A percentile compares a stretch with the other conserved stretches of the same genome.
These are phyloP conservation scores for Diorhabda sublineata DNA, from an alignment of 1,140 invertebrate species.

Conservation along the genomic window DNA sequence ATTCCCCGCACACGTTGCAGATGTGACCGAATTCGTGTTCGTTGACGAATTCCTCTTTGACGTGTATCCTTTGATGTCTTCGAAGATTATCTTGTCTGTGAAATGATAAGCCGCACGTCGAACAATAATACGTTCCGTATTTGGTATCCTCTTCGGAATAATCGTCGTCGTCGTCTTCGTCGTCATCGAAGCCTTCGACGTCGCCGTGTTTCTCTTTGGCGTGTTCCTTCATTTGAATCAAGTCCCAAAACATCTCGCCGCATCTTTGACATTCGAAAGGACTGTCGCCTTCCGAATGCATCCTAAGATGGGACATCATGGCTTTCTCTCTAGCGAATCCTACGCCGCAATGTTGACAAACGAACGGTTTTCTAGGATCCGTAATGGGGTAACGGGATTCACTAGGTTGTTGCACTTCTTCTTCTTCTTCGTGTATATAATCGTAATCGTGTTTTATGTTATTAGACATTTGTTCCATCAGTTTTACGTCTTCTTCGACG, in stretches of 20 bases:
- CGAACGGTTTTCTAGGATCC: constrained; percentile 71
- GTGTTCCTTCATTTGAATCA: constrained; percentile 62
- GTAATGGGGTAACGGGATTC: constrained; percentile 56
- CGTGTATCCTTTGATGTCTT: constrained; percentile 59
- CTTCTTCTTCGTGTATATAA: constrained; percentile 19
- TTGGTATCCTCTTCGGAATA: constrained; percentile 59
- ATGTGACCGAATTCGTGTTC: constrained; percentile 52
- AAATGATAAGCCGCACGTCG: constrained; percentile 70
- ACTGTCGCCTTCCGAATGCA: constrained; percentile 55
- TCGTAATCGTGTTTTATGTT: constrained; percentile 35
- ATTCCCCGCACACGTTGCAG: constrained; percentile 73
- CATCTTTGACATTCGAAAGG: constrained; percentile 72
- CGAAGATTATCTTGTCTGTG: constrained; percentile 68
- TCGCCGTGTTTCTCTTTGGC: constrained; percentile 50
- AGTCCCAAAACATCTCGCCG: constrained; percentile 74
- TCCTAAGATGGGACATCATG: constrained; percentile 66
- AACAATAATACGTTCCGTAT: constrained; percentile 70
- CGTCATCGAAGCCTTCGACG: constrained; percentile 47
- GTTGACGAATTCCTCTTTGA: constrained; percentile 42
- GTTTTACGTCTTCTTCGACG: constrained; percentile 49
- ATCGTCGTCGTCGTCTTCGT: constrained; percentile 49
- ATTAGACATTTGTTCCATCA: constrained; percentile 49
- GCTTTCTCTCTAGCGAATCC: constrained; percentile 77
- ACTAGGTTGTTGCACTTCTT: constrained; percentile 37
- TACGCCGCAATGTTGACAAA: constrained; percentile 74